Percentiles rank a stretch among this genome's conserved stretches.
Evolutionary conservation across 2,113 vertebrate species (phyloP).

Genomic region (Aphelocoma coerulescens): DNA sequence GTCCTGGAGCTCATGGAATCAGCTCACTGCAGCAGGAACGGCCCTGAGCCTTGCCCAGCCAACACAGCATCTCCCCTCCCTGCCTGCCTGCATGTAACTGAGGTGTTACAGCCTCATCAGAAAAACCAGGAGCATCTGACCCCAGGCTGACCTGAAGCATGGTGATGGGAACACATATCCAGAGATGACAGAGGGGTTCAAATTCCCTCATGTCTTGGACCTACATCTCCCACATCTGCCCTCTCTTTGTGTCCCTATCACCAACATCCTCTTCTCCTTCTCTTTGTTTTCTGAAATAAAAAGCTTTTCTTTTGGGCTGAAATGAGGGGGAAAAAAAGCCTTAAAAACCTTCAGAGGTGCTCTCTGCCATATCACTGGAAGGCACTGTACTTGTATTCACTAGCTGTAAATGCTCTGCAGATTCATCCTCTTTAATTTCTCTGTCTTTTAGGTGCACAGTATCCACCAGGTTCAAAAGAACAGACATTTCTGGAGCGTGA

Average conservation of each 20-base stretch:
- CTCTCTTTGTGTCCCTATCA: background rate
- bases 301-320: background rate
- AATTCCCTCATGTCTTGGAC: background rate
- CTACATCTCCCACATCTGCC: background rate
- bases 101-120: background rate
- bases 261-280: background rate
- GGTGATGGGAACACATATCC: background rate
- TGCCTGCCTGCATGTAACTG: background rate
- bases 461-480: conserved; percentile 18
- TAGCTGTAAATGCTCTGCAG: background rate
- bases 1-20: background rate
- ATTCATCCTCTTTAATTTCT: conserved; percentile 40
- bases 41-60: background rate
- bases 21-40: background rate
- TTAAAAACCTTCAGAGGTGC: background rate
- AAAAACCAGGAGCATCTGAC: background rate
- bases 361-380: background rate
- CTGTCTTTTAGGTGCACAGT: background rate
- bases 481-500: background rate
- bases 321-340: background rate
- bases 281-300: background rate
- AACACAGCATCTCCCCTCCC: background rate
- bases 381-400: background rate
- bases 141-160: background rate
- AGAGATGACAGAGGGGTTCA: background rate